These are phyloP conservation scores for Agrotis exclamationis DNA, from an alignment of 2,888 invertebrate genomes.

Conservation along the genomic window DNA sequence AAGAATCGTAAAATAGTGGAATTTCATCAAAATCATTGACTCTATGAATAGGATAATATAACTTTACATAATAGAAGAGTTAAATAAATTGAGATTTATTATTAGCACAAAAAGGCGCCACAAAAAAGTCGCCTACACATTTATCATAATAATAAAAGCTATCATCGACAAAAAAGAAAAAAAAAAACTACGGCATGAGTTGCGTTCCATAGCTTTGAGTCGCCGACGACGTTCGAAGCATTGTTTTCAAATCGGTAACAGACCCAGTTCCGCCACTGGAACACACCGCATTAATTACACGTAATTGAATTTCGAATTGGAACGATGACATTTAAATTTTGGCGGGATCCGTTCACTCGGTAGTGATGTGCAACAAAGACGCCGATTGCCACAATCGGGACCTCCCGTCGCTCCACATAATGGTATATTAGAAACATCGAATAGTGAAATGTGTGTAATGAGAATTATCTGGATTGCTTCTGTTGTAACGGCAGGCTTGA, in stretches of 20 bases:
- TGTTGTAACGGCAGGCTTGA: constrained; percentile 86
- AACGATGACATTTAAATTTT: constrained; percentile 92
- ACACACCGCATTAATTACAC: constrained; percentile 91
- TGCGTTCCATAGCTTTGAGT: constrained; percentile 81
- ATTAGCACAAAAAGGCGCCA: constrained; percentile 56
- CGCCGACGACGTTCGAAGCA: constrained; percentile 78
- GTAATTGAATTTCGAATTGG: constrained; percentile 93
- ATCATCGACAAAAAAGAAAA: constrained; percentile 74
- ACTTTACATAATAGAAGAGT: constrained; percentile 50
- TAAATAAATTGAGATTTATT: constrained; percentile 61
- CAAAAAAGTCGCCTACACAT: constrained; percentile 63
- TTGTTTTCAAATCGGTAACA: constrained; percentile 89
- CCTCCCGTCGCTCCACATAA: constrained; percentile 88
- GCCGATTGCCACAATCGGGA: constrained; percentile 84
- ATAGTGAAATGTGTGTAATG: constrained; percentile 90
- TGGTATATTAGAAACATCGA: constrained; percentile 86
- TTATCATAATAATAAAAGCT: constrained; percentile 70
- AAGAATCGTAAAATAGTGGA: constrained; percentile 37
- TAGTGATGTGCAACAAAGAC: constrained; percentile 89
- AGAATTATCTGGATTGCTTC: constrained; percentile 90
- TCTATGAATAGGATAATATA: constrained; percentile 45
- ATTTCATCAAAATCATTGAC: constrained; percentile 45
- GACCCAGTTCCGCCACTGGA: constrained; percentile 86
- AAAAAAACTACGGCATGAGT: constrained; percentile 77
- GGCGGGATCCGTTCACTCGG: constrained; percentile 84